Evolutionary conservation across 2,797 vertebrate genomes (phyloP).

Genomic region (Spea hammondii): DNA sequence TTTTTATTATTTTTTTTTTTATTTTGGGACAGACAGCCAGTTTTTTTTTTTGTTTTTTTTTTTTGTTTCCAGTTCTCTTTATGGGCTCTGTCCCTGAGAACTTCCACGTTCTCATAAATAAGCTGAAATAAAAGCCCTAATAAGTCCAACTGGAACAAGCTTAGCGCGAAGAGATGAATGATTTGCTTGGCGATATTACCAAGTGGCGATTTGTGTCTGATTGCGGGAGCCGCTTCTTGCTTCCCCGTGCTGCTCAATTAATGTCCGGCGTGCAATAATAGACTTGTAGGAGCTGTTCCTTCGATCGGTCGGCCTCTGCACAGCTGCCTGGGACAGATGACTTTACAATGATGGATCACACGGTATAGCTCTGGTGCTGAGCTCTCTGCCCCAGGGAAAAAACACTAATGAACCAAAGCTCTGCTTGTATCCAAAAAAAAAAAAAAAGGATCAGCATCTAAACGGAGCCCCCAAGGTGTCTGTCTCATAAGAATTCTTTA

Average conservation of each 20-base stretch:
- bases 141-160: conserved; percentile 60
- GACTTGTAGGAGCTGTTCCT: conserved; percentile 81
- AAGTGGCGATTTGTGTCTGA: conserved; percentile 74
- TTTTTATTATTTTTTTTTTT: no score
- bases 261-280: conserved; percentile 88
- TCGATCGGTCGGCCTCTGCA: conserved; percentile 89
- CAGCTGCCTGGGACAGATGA: conserved; percentile 83
- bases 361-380: conserved; percentile 67
- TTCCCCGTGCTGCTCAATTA: conserved; percentile 78
- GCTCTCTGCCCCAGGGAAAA: conserved; percentile 61
- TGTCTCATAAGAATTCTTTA: conserved; percentile 24
- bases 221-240: conserved; percentile 74
- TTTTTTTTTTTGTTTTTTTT: no score
- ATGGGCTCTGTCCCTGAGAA: background rate
- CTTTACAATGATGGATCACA: conserved; percentile 85
- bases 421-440: conserved; percentile 30
- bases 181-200: conserved; percentile 75
- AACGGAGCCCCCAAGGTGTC: conserved; percentile 34
- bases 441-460: conserved; percentile 44
- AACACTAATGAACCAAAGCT: conserved; percentile 63
- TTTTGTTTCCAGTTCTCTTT: background rate
- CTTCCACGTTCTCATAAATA: background rate
- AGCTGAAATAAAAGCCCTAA: conserved; percentile 10
- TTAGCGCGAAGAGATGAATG: conserved; percentile 75
- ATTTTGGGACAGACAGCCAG: no score